Evolutionary conservation across 2,113 vertebrate genomes (phyloP), one percentile per base, ranked within the genome.

Genomic region (Acrocephalus arundinaceus): DNA sequence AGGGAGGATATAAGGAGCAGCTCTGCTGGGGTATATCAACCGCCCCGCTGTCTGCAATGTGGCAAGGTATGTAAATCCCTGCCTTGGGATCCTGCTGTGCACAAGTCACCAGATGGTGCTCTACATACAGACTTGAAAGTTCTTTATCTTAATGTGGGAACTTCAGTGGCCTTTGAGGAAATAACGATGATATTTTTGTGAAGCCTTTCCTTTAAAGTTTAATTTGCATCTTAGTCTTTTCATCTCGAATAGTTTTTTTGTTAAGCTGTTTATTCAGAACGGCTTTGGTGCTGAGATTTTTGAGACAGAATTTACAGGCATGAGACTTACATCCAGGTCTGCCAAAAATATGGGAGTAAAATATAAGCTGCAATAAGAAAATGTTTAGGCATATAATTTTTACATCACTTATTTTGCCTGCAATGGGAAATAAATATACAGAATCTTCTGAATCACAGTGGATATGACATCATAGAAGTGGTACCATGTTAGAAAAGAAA

Each of bases 91-190:
- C 79, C 90, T 90, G 68, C 85, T 81, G 68, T 83, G 90, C 79
- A 63, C 59, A 62, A 94, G 79, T 90, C 93, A 96, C 90, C 94
- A 96, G 92, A 93, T 93, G 82, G 90, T 95, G 92, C 93, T 91
- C 75, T 91, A 74, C 72, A 88, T 80, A 88, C 71, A 88, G 79
- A 48, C 55, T 57, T 86, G 35, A 20, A 95, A 83, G 79, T 88
- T 83, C 71, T 82, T 85, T 76, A 58, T 62, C 59, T 80, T 67
- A 54, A 46, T 1, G 2, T 66, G 66, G 24, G 45, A 89, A 52
- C 23, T 12, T 31, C 35, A 5, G 4, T 1, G 39, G 75, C n/a
- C 74, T 74, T 62, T 37, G 63, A 93, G 76, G 63, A 93, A 86
- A 83, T 41, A 75, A 37, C 0, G 0, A 13, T 48, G 52, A 59